Conservation (phyloP, 2,113 vertebrate genomes). For the Macroglossus sobrinus region DNA sequence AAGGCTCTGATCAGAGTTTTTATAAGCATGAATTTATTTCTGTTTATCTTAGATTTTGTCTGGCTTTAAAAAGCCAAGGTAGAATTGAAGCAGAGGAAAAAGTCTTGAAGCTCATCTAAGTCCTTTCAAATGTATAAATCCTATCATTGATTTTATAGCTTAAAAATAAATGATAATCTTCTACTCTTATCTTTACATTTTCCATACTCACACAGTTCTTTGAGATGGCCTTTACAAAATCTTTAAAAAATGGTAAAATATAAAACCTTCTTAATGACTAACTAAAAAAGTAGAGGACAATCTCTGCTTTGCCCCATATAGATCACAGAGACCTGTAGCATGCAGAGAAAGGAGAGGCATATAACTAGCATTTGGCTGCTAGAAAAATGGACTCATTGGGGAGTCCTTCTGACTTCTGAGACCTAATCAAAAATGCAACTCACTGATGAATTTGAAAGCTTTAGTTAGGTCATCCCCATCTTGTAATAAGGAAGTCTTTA, state of each 20-base stretch:
- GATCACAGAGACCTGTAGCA: neutral
- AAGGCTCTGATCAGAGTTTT: neutral
- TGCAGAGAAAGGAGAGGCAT: neutral
- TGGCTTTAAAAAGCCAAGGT: neutral
- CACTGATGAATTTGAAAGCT: slow-evolving; percentile 28
- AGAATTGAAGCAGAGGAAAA: neutral
- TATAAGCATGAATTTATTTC: slow-evolving; percentile 7
- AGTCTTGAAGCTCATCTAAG: neutral
- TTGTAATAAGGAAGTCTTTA: slow-evolving; percentile 21
- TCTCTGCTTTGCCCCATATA: neutral
- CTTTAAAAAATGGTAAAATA: slow-evolving; percentile 5
- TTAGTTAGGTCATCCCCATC: neutral
- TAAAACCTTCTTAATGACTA: neutral
- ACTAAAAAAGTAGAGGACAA: neutral
- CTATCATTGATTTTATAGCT: slow-evolving; percentile 23
- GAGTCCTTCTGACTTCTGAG: slow-evolving; percentile 46
- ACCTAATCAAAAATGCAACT: slow-evolving; percentile 28
- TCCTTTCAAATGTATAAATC: neutral
- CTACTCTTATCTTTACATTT: slow-evolving; percentile 10
- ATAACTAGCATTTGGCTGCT: neutral
- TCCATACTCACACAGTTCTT: neutral
- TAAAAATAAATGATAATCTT: slow-evolving; percentile 29
- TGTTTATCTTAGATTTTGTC: slow-evolving; percentile 16
- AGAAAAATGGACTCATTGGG: neutral
- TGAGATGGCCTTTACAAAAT: neutral